These are phyloP conservation scores for Eudasyphora cyanicolor DNA, from an alignment of 2,888 invertebrate species.

Conservation along the genomic window DNA sequence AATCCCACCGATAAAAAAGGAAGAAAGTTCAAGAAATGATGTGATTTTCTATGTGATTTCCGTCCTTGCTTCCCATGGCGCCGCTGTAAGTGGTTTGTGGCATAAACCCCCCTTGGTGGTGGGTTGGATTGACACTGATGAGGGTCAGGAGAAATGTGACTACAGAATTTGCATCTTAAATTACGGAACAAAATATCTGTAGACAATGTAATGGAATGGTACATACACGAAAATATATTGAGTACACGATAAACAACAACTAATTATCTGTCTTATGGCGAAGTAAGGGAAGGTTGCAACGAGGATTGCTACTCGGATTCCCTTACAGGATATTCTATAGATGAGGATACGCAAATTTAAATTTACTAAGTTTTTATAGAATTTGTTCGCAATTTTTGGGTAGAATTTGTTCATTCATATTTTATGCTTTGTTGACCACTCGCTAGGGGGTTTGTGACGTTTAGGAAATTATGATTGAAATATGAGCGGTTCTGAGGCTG, in stretches of 20 bases:
- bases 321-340: background rate
- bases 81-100: background rate
- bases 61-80: no score
- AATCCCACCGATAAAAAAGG: background rate
- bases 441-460: background rate
- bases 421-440: background rate
- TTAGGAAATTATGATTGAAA: background rate
- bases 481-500: background rate
- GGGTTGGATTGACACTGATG: background rate
- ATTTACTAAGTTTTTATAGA: no score
- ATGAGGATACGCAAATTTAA: no score
- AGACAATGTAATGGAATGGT: background rate
- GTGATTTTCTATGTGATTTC: no score
- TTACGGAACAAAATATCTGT: background rate
- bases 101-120: background rate
- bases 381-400: no score
- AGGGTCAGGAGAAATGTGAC: background rate
- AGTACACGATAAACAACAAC: background rate
- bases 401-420: background rate
- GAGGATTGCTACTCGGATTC: background rate
- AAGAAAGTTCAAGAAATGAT: background rate
- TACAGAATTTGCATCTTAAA: background rate
- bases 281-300: background rate
- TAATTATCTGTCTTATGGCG: background rate
- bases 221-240: background rate